Base-by-base conservation (phyloP, 2,797 vertebrate species). In the Anas georgica region DNA sequence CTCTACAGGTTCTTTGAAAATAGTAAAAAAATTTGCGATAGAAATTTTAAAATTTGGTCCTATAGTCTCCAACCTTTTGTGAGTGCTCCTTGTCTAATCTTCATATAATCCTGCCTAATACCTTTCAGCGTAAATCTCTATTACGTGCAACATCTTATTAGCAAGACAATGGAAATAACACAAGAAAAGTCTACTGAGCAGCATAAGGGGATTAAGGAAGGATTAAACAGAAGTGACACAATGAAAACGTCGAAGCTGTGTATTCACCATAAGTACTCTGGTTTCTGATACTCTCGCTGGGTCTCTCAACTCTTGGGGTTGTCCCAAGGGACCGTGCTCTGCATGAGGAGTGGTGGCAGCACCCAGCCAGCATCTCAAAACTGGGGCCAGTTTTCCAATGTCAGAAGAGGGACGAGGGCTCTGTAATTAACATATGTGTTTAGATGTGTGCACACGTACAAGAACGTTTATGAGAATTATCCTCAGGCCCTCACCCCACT, bases 61-160 rank as follows among this genome's bases (percentile, higher is more conserved):
- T 63, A 45, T 74, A 70, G 83, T 79, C 66, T 67, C 39, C 60
- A 62, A 72, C 14, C 17, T 83, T 87, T 92, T 93, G 64, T 88
- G 70, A 68, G 55, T 31, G 50, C 73, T 88, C 92, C 86, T 91
- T 72, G 90, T 66, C 90, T 88, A 96, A 96, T 95, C 94, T 94
- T 84, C 66, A 45, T 8, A 81, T 96, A 97, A 97, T 96, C 96
- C 96, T 82, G 74, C 35, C 87, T 96, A 97, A 97, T 92, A 95
- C 89, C 81, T 93, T 96, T 86, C 89, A 84, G 88, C 50, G 79
- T 84, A 88, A 95, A 95, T 94, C 95, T 94, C 84, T 55, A 60
- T 86, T 97, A 89, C 0, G 66, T 84, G 83, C 88, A 85, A 82
- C 92, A 86, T 88, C 84, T 94, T 88, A 94, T 92, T 96, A 94